These are phyloP conservation scores for Brachypteracias leptosomus DNA, from an alignment of 2,113 vertebrate genomes.

Conservation along the genomic window DNA sequence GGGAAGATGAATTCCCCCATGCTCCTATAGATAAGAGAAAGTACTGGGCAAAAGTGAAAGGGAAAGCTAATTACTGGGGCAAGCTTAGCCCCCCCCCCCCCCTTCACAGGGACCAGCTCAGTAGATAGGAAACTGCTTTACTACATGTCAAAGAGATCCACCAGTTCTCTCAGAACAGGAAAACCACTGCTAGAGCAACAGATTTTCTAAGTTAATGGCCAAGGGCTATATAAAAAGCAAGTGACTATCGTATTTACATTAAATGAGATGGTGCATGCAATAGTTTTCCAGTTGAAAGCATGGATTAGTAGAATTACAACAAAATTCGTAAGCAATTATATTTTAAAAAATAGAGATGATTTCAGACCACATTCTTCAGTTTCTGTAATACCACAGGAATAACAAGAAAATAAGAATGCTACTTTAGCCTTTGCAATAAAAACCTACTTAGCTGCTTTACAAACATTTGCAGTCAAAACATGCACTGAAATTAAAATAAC, in stretches of 20 bases:
- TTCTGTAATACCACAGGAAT: neutral
- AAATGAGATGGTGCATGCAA: neutral
- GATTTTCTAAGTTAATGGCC: neutral
- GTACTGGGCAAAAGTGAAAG: neutral
- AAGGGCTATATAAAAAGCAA: neutral
- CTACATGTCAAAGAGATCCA: neutral
- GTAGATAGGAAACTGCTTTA: neutral
- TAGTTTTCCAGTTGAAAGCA: neutral
- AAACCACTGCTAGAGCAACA: neutral
- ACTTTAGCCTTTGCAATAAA: neutral
- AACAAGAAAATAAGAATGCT: neutral
- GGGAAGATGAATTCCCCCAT: neutral
- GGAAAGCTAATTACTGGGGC: neutral
- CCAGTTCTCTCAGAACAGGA: neutral
- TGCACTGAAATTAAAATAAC: conserved; percentile 1
- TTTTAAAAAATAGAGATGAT: neutral
- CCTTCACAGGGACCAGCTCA: neutral
- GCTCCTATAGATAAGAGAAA: neutral
- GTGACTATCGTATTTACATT: neutral
- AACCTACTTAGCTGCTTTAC: neutral
- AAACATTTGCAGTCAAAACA: neutral
- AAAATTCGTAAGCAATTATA: neutral
- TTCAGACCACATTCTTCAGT: neutral
- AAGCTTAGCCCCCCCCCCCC: neutral
- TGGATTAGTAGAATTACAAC: neutral